A percentile compares a stretch with the other conserved stretches of the same genome.
Conservation (phyloP, 2,888 invertebrate species). For the Orgyia antiqua region DNA sequence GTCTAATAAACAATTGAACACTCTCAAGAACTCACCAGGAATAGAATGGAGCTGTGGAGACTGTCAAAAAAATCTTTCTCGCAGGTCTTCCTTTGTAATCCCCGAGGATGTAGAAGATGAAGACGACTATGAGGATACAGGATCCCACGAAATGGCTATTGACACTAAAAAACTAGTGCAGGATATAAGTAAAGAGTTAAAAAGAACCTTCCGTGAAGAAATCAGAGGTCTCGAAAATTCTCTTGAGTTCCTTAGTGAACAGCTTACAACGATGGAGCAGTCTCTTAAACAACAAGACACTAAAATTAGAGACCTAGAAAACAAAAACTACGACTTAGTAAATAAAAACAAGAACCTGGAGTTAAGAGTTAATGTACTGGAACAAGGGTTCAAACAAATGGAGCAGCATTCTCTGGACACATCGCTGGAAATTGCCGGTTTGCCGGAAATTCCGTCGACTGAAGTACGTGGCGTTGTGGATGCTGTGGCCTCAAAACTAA, state of each 20-base stretch:
- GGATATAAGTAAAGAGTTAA: neutral
- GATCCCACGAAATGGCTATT: neutral
- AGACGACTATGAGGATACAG: neutral
- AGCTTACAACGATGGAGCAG: neutral
- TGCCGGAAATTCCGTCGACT: neutral
- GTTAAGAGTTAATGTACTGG: neutral
- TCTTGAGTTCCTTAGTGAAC: conserved; percentile 2
- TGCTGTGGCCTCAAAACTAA: neutral
- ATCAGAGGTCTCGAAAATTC: no score
- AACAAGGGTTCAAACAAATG: neutral
- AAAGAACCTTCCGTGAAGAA: conserved; percentile 1
- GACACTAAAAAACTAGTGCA: conserved; percentile 5
- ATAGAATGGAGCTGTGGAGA: conserved; percentile 3
- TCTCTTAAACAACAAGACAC: neutral
- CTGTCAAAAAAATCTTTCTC: neutral
- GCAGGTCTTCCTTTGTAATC: conserved; percentile 1
- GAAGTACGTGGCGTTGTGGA: neutral
- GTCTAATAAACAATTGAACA: conserved; percentile 1
- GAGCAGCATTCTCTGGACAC: neutral
- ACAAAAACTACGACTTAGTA: neutral
- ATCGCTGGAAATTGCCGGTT: neutral
- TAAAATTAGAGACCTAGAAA: neutral
- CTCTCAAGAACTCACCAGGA: neutral
- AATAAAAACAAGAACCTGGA: no score
- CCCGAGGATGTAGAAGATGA: neutral